Conservation (phyloP, 23 tunicate genomes). For the Diplosoma virens region DNA sequence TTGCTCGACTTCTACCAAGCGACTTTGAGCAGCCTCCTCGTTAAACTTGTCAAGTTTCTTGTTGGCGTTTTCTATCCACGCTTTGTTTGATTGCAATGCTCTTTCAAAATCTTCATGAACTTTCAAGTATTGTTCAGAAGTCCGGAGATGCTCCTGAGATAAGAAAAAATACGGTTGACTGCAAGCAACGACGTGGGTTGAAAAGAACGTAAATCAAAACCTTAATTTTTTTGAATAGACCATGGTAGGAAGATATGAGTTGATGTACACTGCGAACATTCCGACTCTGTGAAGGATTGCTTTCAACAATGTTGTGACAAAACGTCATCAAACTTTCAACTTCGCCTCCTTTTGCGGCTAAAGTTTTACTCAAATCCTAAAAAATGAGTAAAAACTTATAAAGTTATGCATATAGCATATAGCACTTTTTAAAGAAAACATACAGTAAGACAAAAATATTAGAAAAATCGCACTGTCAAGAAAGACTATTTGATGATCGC, state of each 20-base stretch:
- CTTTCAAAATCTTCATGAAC: constrained; percentile 68
- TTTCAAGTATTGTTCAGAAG: constrained; percentile 54
- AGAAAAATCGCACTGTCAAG: too few species aligned
- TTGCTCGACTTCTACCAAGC: background rate
- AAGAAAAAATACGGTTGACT: background rate
- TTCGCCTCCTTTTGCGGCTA: constrained; percentile 47
- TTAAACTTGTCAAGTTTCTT: constrained; percentile 40
- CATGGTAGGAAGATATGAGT: constrained; percentile 61
- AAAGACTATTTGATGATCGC: too few species aligned
- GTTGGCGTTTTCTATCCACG: constrained; percentile 43
- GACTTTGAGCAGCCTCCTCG: constrained; percentile 17
- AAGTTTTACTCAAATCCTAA: constrained; percentile 46
- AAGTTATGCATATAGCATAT: too few species aligned
- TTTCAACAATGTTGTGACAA: constrained; percentile 64
- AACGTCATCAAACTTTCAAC: constrained; percentile 72
- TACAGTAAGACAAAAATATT: too few species aligned
- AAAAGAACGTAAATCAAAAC: constrained; percentile 6
- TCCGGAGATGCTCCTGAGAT: constrained; percentile 63
- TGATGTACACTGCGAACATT: constrained; percentile 74
- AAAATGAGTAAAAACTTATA: background rate
- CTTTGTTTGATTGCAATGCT: constrained; percentile 15
- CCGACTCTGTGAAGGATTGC: constrained; percentile 60
- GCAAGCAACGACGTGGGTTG: background rate
- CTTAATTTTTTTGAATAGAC: constrained; percentile 74
- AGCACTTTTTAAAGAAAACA: too few species aligned